Evolutionary conservation across 2,797 vertebrate genomes (phyloP).

Genomic region (Nyctalus aviator): DNA sequence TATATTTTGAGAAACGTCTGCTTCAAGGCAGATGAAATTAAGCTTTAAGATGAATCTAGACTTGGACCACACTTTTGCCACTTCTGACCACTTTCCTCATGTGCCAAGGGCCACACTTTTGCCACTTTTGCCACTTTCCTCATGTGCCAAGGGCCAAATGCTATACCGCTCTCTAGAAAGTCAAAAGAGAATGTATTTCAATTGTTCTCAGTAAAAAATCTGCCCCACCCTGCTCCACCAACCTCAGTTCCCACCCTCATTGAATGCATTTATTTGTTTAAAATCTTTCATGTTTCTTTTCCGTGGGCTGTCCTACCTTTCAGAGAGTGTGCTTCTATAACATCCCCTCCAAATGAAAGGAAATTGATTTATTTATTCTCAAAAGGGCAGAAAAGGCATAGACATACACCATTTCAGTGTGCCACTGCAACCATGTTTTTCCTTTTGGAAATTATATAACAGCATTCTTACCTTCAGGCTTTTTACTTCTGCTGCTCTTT

Average conservation of each 20-base stretch:
- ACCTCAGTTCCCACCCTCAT: slow-evolving; percentile 67
- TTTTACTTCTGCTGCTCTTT: slow-evolving; percentile 74
- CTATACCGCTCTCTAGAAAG: slow-evolving; percentile 81
- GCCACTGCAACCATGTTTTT: slow-evolving; percentile 1
- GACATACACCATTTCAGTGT: slow-evolving; percentile 56
- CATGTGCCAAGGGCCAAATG: slow-evolving; percentile 82
- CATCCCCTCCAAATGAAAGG: slow-evolving; percentile 68
- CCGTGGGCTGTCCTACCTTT: slow-evolving; percentile 61
- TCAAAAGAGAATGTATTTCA: slow-evolving; percentile 75
- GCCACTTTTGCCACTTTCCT: slow-evolving; percentile 69
- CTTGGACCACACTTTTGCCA: slow-evolving; percentile 70
- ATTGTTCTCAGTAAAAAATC: slow-evolving; percentile 39
- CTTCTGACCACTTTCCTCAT: slow-evolving; percentile 67
- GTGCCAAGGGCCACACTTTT: slow-evolving; percentile 81
- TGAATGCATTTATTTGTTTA: slow-evolving; percentile 52
- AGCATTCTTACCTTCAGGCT: slow-evolving; percentile 76
- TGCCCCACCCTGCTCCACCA: slow-evolving; percentile 71
- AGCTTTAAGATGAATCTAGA: slow-evolving; percentile 56
- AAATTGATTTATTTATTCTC: slow-evolving; percentile 57
- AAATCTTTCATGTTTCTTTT: slow-evolving; percentile 68
- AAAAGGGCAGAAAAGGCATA: slow-evolving; percentile 12
- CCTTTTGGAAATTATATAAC: slow-evolving; percentile 57
- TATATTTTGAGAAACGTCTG: slow-evolving; percentile 73
- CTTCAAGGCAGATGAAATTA: slow-evolving; percentile 69
- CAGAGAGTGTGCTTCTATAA: slow-evolving; percentile 55